Evolutionary conservation across 2,113 vertebrate genomes (phyloP).

Genomic region (Connochaetes taurinus): DNA sequence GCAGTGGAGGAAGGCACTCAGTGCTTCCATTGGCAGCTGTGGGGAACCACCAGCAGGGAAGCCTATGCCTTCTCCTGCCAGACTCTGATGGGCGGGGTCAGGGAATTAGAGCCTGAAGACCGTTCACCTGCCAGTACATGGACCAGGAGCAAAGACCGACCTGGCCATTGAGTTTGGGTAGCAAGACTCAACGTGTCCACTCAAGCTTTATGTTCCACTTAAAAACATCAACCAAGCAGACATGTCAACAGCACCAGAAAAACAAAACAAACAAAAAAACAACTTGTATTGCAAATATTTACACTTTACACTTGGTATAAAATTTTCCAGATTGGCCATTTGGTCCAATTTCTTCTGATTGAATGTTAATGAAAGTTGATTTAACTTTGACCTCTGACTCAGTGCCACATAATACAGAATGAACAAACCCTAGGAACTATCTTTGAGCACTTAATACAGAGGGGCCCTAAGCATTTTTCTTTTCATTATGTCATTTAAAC

Average conservation of each 20-base stretch:
- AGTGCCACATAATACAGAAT: not conserved
- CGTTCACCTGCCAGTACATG: not conserved
- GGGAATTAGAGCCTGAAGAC: not conserved
- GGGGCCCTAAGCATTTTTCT: not conserved
- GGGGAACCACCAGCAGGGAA: no score
- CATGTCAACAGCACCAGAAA: not conserved
- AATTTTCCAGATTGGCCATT: not conserved
- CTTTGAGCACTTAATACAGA: not conserved
- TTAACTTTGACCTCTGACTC: not conserved
- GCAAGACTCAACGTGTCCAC: not conserved
- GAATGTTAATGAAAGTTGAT: not conserved
- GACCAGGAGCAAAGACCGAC: not conserved
- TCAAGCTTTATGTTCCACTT: not conserved
- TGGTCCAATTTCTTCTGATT: not conserved
- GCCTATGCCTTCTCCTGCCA: rapidly evolving
- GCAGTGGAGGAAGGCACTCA: not conserved
- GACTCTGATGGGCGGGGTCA: not conserved
- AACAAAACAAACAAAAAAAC: not conserved
- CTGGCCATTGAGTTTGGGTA: not conserved
- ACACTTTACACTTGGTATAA: not conserved
- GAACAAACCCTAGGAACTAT: not conserved
- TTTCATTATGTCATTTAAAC: not conserved
- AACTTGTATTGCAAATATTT: not conserved
- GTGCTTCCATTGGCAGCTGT: not conserved
- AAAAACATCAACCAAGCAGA: not conserved